Evolutionary conservation across 2,797 vertebrate genomes (phyloP), one percentile per base, ranked within the genome.

Genomic region (Oryzias sinensis): DNA sequence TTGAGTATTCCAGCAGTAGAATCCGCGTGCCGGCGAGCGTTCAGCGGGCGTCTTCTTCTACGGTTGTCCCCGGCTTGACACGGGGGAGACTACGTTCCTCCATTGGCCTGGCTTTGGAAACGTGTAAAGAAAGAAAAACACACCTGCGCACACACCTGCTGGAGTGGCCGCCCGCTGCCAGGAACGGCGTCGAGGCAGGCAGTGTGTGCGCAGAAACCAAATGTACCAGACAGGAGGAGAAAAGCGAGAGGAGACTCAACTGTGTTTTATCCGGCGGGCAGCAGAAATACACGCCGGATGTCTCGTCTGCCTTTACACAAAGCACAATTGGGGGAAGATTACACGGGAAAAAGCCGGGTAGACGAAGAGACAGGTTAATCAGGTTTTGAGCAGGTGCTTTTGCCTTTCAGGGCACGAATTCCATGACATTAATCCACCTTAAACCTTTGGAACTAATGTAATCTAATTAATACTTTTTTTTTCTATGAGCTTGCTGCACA

Each of bases 1-100:
- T 56, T 60, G 50, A n/a, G 24, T 70, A 88, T 85, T 91, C 89
- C 92, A 83, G 89, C 88, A 69, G 73, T 43, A 62, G 79, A 68
- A 74, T 69, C 85, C 88, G 84, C 53, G 69, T 43, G 62, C 87
- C 88, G 85, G 79, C 33, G 79, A 84, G 92, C 82, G 29, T 85
- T 33, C 93, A 93, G 91, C 55, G 49, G 88, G 92, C 91, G 86
- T 86, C 85, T 91, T 91, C 81, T 82, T 80, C 77, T 37, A 37
- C 33, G 9, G 33, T 11, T 64, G 55, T 76, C 87, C 72, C 44
- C n/a, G n/a, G n/a, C n/a, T n/a, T n/a, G n/a, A n/a, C n/a, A n/a
- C n/a, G n/a, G n/a, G n/a, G n/a, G n/a, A n/a, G n/a, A n/a, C n/a
- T n/a, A n/a, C n/a, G n/a, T 82, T 88, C 77, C 70, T 65, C 82